phyloP scores from a whole-genome alignment of 2,113 vertebrate species.

The Sakesphorus luctuosus region DNA sequence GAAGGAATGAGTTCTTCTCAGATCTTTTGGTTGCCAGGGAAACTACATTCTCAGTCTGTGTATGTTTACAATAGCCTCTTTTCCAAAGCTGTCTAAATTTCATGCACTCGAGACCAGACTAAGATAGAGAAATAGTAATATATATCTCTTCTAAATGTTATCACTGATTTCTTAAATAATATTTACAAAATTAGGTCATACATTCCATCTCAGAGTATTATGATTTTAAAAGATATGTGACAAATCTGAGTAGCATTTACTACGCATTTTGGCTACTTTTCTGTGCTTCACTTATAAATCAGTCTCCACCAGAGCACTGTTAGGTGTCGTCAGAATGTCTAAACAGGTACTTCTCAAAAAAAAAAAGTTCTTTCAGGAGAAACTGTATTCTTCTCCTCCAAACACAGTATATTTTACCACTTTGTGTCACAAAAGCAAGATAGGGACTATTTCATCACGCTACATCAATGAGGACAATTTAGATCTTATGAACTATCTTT shows the following conservation, averaged over 20 bases:
- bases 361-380: background rate
- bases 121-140: background rate
- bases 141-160: background rate
- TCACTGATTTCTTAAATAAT: background rate
- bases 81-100: conserved; percentile 45
- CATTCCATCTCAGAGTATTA: background rate
- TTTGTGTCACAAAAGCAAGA: background rate
- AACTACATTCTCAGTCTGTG: conserved; percentile 49
- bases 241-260: background rate
- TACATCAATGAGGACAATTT: background rate
- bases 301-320: background rate
- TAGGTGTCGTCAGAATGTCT: background rate
- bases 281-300: background rate
- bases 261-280: background rate
- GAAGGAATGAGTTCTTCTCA: conserved; percentile 45
- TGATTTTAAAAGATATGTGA: background rate
- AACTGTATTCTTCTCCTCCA: background rate
- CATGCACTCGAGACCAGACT: background rate
- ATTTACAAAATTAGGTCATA: background rate
- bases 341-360: background rate
- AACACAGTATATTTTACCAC: background rate
- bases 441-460: background rate
- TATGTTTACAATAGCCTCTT: conserved; percentile 25
- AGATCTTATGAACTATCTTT: background rate
- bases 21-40: conserved; percentile 69